Conservation (phyloP, 2,113 vertebrate genomes). For the Myotis davidii region DNA sequence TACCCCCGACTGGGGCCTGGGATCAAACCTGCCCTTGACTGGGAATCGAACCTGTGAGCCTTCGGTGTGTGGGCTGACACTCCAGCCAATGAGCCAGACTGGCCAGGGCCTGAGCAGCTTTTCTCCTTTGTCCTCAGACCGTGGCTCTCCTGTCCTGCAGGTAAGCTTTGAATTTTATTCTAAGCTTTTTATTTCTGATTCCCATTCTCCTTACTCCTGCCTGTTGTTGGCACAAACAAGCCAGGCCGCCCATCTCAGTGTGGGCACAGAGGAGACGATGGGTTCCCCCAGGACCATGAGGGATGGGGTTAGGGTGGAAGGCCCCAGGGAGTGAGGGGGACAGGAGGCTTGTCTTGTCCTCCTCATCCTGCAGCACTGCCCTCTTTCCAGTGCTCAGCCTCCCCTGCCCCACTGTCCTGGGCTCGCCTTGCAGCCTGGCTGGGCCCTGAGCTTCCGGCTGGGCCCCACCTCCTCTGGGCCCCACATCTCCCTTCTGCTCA, state of each 20-base stretch:
- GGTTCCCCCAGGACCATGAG: neutral
- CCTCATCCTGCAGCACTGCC: neutral
- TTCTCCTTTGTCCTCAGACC: neutral
- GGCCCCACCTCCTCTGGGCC: neutral
- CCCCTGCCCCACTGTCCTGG: neutral
- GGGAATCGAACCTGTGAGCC: too few relatives aligned
- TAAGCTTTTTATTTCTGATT: neutral
- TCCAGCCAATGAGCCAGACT: too few relatives aligned
- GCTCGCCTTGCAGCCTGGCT: neutral
- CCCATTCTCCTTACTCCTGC: neutral
- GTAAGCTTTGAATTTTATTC: neutral
- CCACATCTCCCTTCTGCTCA: neutral
- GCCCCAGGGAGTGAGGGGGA: neutral
- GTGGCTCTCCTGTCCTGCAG: rapidly evolving
- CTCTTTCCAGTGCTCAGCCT: neutral
- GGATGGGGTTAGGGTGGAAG: neutral
- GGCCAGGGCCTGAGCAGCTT: neutral
- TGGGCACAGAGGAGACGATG: neutral
- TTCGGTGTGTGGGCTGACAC: too few relatives aligned
- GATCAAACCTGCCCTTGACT: too few relatives aligned
- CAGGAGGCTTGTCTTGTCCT: neutral
- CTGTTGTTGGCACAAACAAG: neutral
- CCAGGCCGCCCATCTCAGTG: neutral
- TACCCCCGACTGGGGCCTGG: too few relatives aligned
- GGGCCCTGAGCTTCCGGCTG: rapidly evolving